phyloP scores from a whole-genome alignment of 2,888 invertebrate genomes.

The Acrobeloides nanus region DNA sequence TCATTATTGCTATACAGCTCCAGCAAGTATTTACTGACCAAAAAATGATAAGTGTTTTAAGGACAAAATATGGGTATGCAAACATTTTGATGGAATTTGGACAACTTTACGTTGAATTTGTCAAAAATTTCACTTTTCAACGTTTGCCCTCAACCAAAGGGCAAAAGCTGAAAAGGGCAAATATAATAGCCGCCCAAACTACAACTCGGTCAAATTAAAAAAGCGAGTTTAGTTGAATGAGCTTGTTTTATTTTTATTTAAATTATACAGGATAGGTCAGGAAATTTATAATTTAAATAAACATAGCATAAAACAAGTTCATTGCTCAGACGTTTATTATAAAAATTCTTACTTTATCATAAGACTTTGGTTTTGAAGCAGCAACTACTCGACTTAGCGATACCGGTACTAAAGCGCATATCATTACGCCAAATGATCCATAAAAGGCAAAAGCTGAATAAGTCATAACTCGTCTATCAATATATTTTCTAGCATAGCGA shows the following conservation, averaged over 20 bases:
- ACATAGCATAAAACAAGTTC: not conserved
- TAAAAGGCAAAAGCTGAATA: constrained; percentile 41
- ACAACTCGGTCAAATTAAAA: not conserved
- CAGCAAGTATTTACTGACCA: too few relatives aligned
- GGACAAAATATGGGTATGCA: too few relatives aligned
- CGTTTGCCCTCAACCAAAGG: too few relatives aligned
- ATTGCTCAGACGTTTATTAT: not conserved
- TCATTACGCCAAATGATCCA: constrained; percentile 44
- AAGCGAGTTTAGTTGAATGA: too few relatives aligned
- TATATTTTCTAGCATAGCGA: constrained; percentile 20
- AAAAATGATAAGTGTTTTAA: too few relatives aligned
- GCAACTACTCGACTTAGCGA: constrained; percentile 35
- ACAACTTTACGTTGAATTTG: too few relatives aligned
- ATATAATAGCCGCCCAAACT: not conserved
- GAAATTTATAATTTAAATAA: too few relatives aligned
- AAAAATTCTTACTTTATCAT: constrained; percentile 16
- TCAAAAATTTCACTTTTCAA: too few relatives aligned
- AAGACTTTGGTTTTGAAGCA: constrained; percentile 26
- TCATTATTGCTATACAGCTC: too few relatives aligned
- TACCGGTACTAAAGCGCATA: constrained; percentile 40
- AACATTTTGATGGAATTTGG: too few relatives aligned
- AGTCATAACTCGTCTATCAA: constrained; percentile 21
- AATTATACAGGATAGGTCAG: too few relatives aligned
- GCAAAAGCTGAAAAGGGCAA: not conserved
- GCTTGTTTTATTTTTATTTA: too few relatives aligned